Evolutionary conservation across 1,140 invertebrate species (phyloP), one percentile per base, ranked within the genome.

Genomic region (Platorchestia sp.): DNA sequence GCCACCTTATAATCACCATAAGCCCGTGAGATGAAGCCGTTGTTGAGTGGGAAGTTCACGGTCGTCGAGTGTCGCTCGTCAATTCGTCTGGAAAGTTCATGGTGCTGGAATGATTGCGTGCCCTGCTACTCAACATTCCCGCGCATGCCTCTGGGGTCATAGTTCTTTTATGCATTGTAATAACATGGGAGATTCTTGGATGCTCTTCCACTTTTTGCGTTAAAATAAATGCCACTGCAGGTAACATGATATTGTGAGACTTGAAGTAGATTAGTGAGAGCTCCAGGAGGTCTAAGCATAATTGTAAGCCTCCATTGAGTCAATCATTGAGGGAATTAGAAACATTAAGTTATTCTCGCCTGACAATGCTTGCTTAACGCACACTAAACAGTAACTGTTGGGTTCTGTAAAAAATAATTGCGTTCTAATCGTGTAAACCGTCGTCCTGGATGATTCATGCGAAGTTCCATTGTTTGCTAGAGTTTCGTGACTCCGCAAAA

Each of bases 11-110:
- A 89, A 44, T 89, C 87, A 89, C 41, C 87, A 89, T 89, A 89
- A 89, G 87, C 87, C 43, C 43, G 41, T 45, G 41, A 93, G 91
- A 93, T 93, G 91, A 45, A 93, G 44, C 45, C 41, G 16, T 93
- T 47, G 91, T 47, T 44, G 44, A 16, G 45, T 45, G 7, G 5
- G 45, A 93, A 93, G 91, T 93, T 93, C 91, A 93, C 91, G 91
- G 91, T 47, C 91, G 45, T 42, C 43, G 5, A 14, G 27, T 42
- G 43, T 89, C 87, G n/a, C 36, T 93, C 91, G 91, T 93, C 91
- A 93, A 44, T 93, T 93, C 43, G 45, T 45, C 43, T 93, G 43
- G 45, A 93, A 93, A 93, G 91, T 93, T 93, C 91, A 93, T 47
- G 45, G 43, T 45, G 45, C 91, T 16, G 41, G 91, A n/a, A n/a